A percentile compares a stretch with the other conserved stretches of the same genome.
These are phyloP conservation scores for Anguilla marmorata DNA, from an alignment of 2,797 vertebrate genomes.

Conservation along the genomic window DNA sequence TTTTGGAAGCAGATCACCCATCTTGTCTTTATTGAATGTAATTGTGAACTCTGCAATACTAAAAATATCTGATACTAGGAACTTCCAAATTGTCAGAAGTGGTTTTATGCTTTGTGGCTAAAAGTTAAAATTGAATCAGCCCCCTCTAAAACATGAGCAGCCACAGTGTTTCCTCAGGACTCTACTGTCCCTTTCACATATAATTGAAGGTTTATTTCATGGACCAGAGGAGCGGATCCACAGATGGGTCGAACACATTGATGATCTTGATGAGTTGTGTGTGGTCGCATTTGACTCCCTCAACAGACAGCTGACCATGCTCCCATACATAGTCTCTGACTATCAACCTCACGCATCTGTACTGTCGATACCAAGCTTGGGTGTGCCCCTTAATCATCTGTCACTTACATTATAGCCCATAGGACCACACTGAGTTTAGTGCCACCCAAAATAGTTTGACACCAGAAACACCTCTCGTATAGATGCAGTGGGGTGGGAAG, in stretches of 20 bases:
- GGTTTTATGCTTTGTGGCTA: not conserved
- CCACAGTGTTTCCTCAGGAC: not conserved
- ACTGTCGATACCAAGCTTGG: not conserved
- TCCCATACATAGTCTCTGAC: not conserved
- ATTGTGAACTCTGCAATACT: not conserved
- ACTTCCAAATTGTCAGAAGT: not conserved
- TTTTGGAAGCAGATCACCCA: not conserved
- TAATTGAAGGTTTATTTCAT: constrained; percentile 18
- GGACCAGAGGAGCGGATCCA: not conserved
- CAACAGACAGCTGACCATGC: not conserved
- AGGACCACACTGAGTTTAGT: not conserved
- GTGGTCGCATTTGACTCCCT: not conserved
- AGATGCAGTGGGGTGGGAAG: not conserved
- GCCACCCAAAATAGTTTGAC: not conserved
- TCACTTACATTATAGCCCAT: not conserved
- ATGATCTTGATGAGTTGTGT: not conserved
- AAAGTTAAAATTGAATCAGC: not conserved
- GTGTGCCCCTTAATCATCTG: not conserved
- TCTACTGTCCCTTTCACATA: not conserved
- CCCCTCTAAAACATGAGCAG: not conserved
- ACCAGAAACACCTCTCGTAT: not conserved
- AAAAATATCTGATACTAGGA: not conserved
- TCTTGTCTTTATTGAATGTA: not conserved
- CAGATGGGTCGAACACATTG: not conserved
- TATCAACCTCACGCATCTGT: not conserved